Evolutionary conservation across 2,113 vertebrate species (phyloP), one percentile per base, ranked within the genome.

Genomic region (Noctilio leporinus): DNA sequence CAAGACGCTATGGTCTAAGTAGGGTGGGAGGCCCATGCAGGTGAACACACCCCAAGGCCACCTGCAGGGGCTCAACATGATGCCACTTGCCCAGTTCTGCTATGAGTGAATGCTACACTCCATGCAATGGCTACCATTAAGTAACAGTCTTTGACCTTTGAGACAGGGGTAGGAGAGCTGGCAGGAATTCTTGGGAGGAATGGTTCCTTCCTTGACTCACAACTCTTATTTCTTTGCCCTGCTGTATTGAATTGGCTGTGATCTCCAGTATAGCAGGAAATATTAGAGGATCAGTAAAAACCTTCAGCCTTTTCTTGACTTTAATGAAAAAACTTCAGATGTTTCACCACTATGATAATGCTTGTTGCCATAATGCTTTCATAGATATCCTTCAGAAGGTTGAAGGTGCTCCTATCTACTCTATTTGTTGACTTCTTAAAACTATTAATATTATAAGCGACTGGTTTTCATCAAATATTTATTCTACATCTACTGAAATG

Each of bases 11-110:
- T 0, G 17, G 47, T n/a, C 28, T 26, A 40, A 14, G 33, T 5
- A n/a, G 20, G 24, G 3, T 6, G 4, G 4, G 35, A 26, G 22
- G 6, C 22, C 51, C 43, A 20, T 7, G 14, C 26, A 33, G 33
- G 1, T 4, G 15, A 40, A 69, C 16, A 11, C 1, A 4, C 24
- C 4, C 22, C 24, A 65, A 3, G 0, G 0, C 28, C 62, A 22
- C 6, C 17, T 33, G 33, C 10, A 0, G 3, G 26, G 14, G 53
- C 17, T 38, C 38, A 8, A 6, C 1, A 0, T 3, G n/a, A 35
- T 0, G 1, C 16, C 9, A 3, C 10, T 19, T 15, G 22, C 28
- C 69, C 91, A 49, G 35, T 10, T 2, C 0, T 0, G 28, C 24
- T 30, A 0, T 24, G 7, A 14, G 2, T 10, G 14, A 45, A 12